Evolutionary conservation across 1,140 invertebrate species (phyloP), one percentile per base, ranked within the genome.

Genomic region (Meloidogyne floridensis): DNA sequence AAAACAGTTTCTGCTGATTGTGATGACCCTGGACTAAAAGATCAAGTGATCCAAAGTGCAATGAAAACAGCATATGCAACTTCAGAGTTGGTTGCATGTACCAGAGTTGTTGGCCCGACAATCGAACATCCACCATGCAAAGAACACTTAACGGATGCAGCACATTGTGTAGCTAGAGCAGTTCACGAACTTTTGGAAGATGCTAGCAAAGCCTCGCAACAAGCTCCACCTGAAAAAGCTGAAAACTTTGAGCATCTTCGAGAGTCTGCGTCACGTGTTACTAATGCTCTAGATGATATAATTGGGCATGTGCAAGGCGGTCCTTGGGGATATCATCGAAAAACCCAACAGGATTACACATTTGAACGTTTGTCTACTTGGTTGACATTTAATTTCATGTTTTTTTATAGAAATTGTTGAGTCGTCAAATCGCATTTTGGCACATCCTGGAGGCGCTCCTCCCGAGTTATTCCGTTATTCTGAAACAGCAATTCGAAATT

Each of bases 401-500:
- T 3, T 6, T 65, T 1, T 11, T n/a, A 32, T 71, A 79, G 77
- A 80, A 80, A 86, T 80, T 90, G 59, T 86, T 18, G 75, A 86
- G 65, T 95, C 95, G 3, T 96, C 96, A 8, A 96, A 98, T 90
- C 93, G 94, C 72, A 91, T 98, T 10, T 94, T 95, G 79, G 94
- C 94, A 13, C 18, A 93, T 93, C 65, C 94, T 94, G 43, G 95
- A 15, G 75, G 65, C 11, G 59, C 74, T 11, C 83, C 83, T n/a
- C 42, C 56, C 2, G 96, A 98, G 91, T 98, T 98, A 96, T 95
- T 98, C 32, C 93, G 94, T 9, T 96, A 98, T 88, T 96, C 96
- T 0, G 92, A 95, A 81, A 72, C 74, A 10, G 88, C 89, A 8
- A 88, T 89, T 81, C 84, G 89, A 11, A 88, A 90, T 72, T 88